phyloP scores from a whole-genome alignment of 2,888 invertebrate genomes.

The Dimorphilus gyrociliatus region DNA sequence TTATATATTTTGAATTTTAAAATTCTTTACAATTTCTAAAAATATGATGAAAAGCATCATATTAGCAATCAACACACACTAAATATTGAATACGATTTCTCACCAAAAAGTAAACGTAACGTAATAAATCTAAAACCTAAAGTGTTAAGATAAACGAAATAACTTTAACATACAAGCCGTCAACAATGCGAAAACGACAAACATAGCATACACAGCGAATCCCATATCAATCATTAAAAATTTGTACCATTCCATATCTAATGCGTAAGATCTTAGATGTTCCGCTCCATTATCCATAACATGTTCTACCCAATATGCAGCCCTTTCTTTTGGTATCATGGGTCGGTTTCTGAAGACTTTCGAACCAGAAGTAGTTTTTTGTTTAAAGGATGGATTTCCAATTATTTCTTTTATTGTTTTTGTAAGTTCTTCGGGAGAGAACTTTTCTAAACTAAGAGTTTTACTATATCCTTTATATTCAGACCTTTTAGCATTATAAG shows the following conservation, averaged over 20 bases:
- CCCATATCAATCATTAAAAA: conserved; percentile 14
- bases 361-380: conserved; percentile 10
- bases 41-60: too few species aligned
- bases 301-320: conserved; percentile 18
- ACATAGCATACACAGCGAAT: too few species aligned
- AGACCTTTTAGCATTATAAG: conserved; percentile 11
- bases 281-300: conserved; percentile 16
- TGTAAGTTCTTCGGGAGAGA: conserved; percentile 8
- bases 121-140: too few species aligned
- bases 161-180: too few species aligned
- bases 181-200: too few species aligned
- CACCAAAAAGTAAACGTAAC: too few species aligned
- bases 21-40: too few species aligned
- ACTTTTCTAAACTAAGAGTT: conserved; percentile 6
- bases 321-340: conserved; percentile 11
- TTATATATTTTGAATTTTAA: too few species aligned
- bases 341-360: conserved; percentile 8
- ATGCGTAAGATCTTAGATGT: conserved; percentile 13
- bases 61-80: too few species aligned
- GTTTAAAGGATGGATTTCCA: conserved; percentile 7
- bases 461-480: conserved; percentile 11
- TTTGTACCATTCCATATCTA: conserved; percentile 15
- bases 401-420: conserved; percentile 8
- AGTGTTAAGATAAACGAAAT: too few species aligned
- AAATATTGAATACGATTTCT: too few species aligned